Evolutionary conservation across 2,797 vertebrate species (phyloP).

Genomic region (Syndactyla subalaris): DNA sequence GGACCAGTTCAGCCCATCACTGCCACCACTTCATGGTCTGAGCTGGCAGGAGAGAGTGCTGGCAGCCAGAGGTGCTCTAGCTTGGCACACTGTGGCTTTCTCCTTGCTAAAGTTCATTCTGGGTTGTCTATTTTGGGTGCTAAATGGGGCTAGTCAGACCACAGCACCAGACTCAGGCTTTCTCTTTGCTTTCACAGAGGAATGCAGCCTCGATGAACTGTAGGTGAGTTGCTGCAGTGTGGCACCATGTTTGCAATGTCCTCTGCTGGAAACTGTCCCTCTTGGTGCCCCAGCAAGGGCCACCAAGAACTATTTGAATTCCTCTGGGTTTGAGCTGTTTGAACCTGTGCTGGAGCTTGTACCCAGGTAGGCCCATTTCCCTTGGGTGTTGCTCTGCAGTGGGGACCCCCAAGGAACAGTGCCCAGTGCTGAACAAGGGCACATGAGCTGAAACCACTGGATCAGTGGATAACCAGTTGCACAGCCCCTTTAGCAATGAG

Average conservation of each 20-base stretch:
- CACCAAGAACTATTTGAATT: background rate
- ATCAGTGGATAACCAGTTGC: background rate
- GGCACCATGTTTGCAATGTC: background rate
- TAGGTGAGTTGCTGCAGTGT: constrained; percentile 37
- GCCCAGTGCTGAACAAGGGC: accelerated
- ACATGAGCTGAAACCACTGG: background rate
- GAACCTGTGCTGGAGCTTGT: background rate
- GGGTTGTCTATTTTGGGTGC: background rate
- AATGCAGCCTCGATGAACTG: background rate
- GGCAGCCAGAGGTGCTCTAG: background rate
- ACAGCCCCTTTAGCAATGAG: background rate
- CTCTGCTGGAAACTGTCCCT: background rate
- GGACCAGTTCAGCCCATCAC: background rate
- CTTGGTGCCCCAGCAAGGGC: background rate
- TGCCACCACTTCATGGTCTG: background rate
- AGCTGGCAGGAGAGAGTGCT: background rate
- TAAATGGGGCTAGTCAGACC: background rate
- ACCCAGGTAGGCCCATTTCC: background rate
- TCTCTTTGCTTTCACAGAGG: constrained; percentile 31
- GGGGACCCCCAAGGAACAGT: background rate
- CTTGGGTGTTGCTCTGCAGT: background rate
- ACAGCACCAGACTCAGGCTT: background rate
- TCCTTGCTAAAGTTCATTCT: background rate
- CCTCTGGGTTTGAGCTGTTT: background rate
- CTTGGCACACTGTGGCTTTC: background rate